Percentiles rank a stretch among this genome's conserved stretches.
Evolutionary conservation across 2,113 vertebrate genomes (phyloP).

Genomic region (Sus scrofa): T2T-Sscrofa CM000814.6:113929001-113929500

Average conservation of each 20-base stretch:
- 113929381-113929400: background rate
- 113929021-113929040: constrained; percentile 11
- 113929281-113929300: background rate
- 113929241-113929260: background rate
- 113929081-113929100: background rate
- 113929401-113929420: constrained; percentile 1
- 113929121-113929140: background rate
- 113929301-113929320: background rate
- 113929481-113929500: background rate
- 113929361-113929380: background rate
- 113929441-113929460: background rate
- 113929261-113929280: background rate
- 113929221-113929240: background rate
- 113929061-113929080: background rate
- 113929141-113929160: background rate
- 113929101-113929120: background rate
- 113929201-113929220: background rate
- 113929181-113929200: background rate
- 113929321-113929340: background rate
- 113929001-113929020: background rate
- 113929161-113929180: background rate
- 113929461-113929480: background rate
- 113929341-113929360: background rate
- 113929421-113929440: background rate
- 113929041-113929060: background rate